Conservation (phyloP, 2,888 invertebrate species). For the Tetragonisca angustula region DNA sequence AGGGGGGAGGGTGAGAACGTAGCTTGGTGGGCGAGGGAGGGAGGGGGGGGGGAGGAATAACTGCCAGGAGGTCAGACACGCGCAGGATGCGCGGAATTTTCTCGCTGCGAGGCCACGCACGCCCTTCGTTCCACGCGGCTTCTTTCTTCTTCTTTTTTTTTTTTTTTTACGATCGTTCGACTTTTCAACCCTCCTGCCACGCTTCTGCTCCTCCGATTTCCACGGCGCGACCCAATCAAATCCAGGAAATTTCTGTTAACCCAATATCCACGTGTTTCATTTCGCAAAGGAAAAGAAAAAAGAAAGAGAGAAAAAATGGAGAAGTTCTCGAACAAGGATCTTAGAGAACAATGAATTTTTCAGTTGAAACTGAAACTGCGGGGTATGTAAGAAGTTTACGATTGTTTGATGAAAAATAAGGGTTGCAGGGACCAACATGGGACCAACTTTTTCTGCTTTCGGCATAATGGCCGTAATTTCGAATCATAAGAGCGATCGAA, state of each 20-base stretch:
- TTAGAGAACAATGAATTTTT: neutral
- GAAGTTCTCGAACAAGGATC: too few species aligned
- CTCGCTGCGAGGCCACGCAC: conserved; percentile 67
- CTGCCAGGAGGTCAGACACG: conserved; percentile 75
- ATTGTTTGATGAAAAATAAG: too few species aligned
- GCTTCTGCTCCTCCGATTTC: conserved; percentile 20
- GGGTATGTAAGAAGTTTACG: too few species aligned
- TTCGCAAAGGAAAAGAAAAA: too few species aligned
- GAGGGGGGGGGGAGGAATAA: conserved; percentile 23
- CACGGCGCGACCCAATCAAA: conserved; percentile 2
- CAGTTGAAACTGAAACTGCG: too few species aligned
- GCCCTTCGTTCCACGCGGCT: conserved; percentile 53
- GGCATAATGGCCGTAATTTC: too few species aligned
- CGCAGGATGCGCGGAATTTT: conserved; percentile 70
- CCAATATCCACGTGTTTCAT: neutral
- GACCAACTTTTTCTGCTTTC: too few species aligned
- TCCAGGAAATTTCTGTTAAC: conserved; percentile 15
- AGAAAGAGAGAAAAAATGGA: neutral
- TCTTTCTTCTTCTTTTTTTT: too few species aligned
- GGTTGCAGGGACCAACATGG: neutral
- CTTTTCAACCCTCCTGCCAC: conserved; percentile 50
- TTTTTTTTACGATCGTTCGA: conserved; percentile 50
- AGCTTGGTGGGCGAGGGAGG: neutral
- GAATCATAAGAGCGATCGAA: neutral
- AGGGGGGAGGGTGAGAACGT: conserved; percentile 3